Conservation (phyloP, 37 sponge, comb jelly and placozoan genomes). For the Crambe crambe region DNA sequence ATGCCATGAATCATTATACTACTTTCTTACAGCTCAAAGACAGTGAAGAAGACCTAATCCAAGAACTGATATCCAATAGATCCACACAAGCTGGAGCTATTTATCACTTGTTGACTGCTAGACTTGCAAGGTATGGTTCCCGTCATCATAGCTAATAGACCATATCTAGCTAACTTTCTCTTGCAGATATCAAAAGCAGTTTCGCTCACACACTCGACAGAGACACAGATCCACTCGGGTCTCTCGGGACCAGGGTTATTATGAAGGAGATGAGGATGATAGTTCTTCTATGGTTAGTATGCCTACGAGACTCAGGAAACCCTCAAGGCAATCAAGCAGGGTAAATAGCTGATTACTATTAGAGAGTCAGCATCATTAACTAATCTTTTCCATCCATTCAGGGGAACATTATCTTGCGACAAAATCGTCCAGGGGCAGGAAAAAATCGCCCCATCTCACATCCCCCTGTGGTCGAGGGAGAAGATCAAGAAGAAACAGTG, state of each 20-base stretch:
- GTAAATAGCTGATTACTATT: background rate
- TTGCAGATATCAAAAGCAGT: slow-evolving; percentile 9
- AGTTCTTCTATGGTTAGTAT: slow-evolving; percentile 7
- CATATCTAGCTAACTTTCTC: background rate
- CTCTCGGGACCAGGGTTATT: slow-evolving; percentile 40
- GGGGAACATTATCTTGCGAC: background rate
- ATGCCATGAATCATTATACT: background rate
- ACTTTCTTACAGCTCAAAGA: slow-evolving; percentile 11
- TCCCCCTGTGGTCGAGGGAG: background rate
- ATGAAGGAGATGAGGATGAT: slow-evolving; percentile 52
- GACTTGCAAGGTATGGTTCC: slow-evolving; percentile 46
- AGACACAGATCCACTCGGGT: background rate
- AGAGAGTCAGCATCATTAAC: background rate
- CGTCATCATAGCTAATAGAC: background rate
- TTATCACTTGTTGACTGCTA: slow-evolving; percentile 55
- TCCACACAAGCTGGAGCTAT: slow-evolving; percentile 42
- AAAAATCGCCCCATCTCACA: slow-evolving; percentile 15
- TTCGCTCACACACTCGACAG: background rate
- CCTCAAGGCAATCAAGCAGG: background rate
- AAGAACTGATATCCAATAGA: slow-evolving; percentile 35
- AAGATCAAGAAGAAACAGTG: slow-evolving; percentile 20
- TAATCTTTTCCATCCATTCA: background rate
- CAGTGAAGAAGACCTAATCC: slow-evolving; percentile 24
- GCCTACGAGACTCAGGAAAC: slow-evolving; percentile 10
- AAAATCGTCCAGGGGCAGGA: background rate